Evolutionary conservation across 2,888 invertebrate genomes (phyloP), one percentile per base, ranked within the genome.

Genomic region (Dimorphilus gyrociliatus): DNA sequence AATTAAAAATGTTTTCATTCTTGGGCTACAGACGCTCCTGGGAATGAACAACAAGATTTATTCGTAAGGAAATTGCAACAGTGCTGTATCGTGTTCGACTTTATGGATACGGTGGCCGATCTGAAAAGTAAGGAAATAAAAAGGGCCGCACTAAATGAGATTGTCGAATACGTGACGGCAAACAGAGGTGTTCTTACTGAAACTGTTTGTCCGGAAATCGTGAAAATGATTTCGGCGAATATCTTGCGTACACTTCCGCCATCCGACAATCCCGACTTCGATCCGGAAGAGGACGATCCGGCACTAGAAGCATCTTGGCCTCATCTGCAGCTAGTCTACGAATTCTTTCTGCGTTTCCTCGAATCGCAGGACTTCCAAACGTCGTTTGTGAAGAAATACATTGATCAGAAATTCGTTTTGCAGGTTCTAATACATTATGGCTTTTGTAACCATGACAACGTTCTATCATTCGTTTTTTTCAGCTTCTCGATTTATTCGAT

Each of bases 81-180:
- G 70, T 97, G 97, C 66, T 92, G 92, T 67, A 85, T 92, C 50
- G 77, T 90, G 38, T 97, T 97, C 69, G 94, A 97, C 69, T 97
- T 97, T 68, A 84, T 88, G 72, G 76, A 76, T 70, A 92, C 92
- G 27, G 76, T 94, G 42, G 82, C 86, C 45, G 92, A 94, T 67
- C 70, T 97, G 58, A 97, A 94, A 73, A 90, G 90, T 72, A 97
- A 97, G 68, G 97, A 97, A 69, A 81, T 94, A 41, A 97, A 97
- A 67, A 74, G 97, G 51, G 80, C 82, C 36, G 85, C 92, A 36
- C 73, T 97, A 39, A 86, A 88, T 66, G 97, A 94, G 67, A 78
- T 94, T 69, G 88, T 92, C 52, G 92, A 94, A 64, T 90, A 82
- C 69, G 80, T 94, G 53, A 81, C 81, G 43, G 76, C 74, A 36